A percentile compares a stretch with the other conserved stretches of the same genome.
These are phyloP conservation scores for Steinernema carpocapsae DNA, from an alignment of 2,888 invertebrate species.

Conservation along the genomic window DNA sequence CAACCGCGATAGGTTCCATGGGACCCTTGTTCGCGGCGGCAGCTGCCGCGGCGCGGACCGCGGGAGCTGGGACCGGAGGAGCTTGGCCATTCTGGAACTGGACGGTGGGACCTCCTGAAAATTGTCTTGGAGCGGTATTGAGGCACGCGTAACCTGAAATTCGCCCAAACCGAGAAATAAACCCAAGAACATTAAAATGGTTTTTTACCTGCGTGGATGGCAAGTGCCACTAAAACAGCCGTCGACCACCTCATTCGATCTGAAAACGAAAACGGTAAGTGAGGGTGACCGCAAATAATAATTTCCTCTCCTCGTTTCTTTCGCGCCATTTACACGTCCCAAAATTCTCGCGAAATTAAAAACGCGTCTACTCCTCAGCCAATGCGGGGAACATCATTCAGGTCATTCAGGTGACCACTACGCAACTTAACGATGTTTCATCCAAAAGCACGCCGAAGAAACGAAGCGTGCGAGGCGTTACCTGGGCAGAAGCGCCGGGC, in stretches of 20 bases:
- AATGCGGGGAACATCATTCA: constrained; percentile 13
- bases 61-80: constrained; percentile 44
- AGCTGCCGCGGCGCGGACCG: constrained; percentile 55
- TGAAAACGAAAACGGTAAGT: neutral
- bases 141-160: constrained; percentile 39
- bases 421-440: constrained; percentile 9
- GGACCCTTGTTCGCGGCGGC: constrained; percentile 47
- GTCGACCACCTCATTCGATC: constrained; percentile 32
- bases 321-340: constrained; percentile 20
- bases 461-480: neutral
- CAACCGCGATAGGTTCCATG: constrained; percentile 45
- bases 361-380: neutral
- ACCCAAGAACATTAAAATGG: too few species aligned
- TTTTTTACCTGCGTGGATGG: constrained; percentile 11
- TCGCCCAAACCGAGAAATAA: too few species aligned
- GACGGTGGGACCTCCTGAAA: constrained; percentile 32
- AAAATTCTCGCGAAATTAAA: constrained; percentile 29
- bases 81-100: constrained; percentile 35
- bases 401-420: constrained; percentile 20
- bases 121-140: constrained; percentile 42
- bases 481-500: neutral
- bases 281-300: neutral
- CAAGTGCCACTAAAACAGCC: neutral
- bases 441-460: neutral
- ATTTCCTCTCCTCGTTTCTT: neutral